Conservation (phyloP, 2,113 vertebrate species). For the Passer domesticus region DNA sequence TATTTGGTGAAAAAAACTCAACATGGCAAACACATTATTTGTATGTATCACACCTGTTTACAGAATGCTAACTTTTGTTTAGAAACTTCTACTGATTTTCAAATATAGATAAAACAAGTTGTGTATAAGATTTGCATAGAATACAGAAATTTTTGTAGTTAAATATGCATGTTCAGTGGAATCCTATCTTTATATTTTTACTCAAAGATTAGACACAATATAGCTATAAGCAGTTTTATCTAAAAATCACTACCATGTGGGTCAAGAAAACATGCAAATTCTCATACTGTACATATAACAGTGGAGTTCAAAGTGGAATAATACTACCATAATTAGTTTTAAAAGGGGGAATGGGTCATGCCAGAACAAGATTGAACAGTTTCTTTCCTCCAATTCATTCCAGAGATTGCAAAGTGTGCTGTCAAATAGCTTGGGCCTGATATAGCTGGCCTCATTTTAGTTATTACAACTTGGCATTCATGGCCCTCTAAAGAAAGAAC, state of each 20-base stretch:
- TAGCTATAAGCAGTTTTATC: not conserved
- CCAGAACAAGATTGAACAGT: not conserved
- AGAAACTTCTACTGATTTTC: not conserved
- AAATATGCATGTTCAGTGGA: not conserved
- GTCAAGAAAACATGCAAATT: not conserved
- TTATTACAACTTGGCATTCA: slow-evolving; percentile 18
- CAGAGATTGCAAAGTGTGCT: slow-evolving; percentile 25
- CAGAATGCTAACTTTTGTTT: not conserved
- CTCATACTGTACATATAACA: not conserved
- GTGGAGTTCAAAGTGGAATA: not conserved
- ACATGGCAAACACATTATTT: not conserved
- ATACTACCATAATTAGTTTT: not conserved
- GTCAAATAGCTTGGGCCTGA: not conserved
- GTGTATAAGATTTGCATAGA: not conserved
- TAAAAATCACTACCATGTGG: not conserved
- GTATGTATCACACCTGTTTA: not conserved
- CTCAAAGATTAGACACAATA: not conserved
- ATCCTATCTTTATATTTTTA: not conserved
- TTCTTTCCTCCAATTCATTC: not conserved
- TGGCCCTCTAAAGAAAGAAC: slow-evolving; percentile 20
- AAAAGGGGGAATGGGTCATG: not conserved
- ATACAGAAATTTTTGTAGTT: not conserved
- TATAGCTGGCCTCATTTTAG: slow-evolving; percentile 20
- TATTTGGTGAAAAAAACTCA: not conserved
- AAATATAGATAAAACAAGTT: not conserved